Conservation (phyloP, 2,888 invertebrate species). For the Oasisia sp. region DNA sequence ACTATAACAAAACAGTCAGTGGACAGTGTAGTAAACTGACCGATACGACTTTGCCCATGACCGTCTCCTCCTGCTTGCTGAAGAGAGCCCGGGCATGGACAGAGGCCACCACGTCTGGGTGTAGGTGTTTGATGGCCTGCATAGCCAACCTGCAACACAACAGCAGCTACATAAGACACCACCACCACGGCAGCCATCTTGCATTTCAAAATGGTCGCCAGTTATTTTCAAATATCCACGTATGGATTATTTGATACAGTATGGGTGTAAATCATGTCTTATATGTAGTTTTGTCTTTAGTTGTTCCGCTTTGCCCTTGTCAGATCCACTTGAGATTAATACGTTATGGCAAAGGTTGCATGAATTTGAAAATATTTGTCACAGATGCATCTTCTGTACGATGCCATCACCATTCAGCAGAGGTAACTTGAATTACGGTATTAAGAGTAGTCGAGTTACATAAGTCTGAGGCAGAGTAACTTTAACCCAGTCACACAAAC, state of each 20-base stretch:
- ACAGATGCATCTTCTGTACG: too few species aligned
- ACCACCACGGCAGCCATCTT: not conserved
- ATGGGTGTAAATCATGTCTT: too few species aligned
- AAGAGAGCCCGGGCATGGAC: constrained; percentile 90
- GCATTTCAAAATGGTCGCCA: not conserved
- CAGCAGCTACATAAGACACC: not conserved
- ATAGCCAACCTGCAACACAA: constrained; percentile 77
- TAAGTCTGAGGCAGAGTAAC: too few species aligned
- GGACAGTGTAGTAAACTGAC: constrained; percentile 65
- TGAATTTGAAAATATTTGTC: too few species aligned
- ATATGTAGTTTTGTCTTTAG: too few species aligned
- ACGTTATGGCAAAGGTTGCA: too few species aligned
- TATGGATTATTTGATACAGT: not conserved
- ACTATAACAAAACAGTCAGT: not conserved
- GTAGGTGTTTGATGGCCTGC: constrained; percentile 91
- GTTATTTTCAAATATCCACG: not conserved
- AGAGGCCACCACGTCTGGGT: constrained; percentile 87
- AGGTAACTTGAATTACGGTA: too few species aligned
- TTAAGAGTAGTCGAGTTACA: too few species aligned
- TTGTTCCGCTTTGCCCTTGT: too few species aligned
- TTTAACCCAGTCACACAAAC: too few species aligned
- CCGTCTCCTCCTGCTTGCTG: constrained; percentile 88
- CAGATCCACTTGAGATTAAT: too few species aligned
- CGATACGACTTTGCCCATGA: constrained; percentile 83
- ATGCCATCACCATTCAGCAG: too few species aligned